Evolutionary conservation across 2,888 invertebrate species (phyloP), one percentile per base, ranked within the genome.

Genomic region (Chrysolina americana): DNA sequence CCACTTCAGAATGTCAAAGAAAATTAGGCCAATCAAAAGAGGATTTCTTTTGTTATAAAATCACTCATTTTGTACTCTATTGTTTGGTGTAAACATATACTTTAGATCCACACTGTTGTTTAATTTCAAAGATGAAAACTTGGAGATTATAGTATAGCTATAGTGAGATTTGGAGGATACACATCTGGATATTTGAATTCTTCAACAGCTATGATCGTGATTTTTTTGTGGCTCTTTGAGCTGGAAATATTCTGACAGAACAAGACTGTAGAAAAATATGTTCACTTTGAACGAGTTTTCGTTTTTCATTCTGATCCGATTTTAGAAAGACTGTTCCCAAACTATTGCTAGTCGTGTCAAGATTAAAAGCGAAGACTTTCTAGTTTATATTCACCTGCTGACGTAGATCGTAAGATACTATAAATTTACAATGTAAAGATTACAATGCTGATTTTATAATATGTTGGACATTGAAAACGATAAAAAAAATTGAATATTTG

Each of bases 331-430:
- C 53, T 48, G 48, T 53, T 53, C 21, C 10, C 53, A 19, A 53
- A 53, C 21, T 21, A 53, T 53, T 19, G 59, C 19, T 19, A 65
- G 53, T 53, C 64, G 74, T 75, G 70, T 76, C 74, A 76, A 75
- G 65, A 75, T 70, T 70, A 74, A 79, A 76, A 77, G 74, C 76
- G 78, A 73, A 76, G 76, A 78, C 75, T 74, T 59, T 75, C 66
- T 76, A 75, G 78, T 78, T 71, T 71, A 76, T 81, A 80, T 81
- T 78, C 80, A 79, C 78, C 76, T 79, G 77, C 81, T 80, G 78
- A 80, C 76, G 76, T 80, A 79, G 79, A 76, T 50, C 77, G 73
- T 80, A 80, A 81, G 80, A 77, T 80, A 80, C 75, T 72, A 76
- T 76, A 68, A 68, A 53, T 50, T 28, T 68, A 68, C 41, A 19